A percentile compares a stretch with the other conserved stretches of the same genome.
Evolutionary conservation across 2,888 invertebrate species (phyloP).

Genomic region (Amphipoea oculea): DNA sequence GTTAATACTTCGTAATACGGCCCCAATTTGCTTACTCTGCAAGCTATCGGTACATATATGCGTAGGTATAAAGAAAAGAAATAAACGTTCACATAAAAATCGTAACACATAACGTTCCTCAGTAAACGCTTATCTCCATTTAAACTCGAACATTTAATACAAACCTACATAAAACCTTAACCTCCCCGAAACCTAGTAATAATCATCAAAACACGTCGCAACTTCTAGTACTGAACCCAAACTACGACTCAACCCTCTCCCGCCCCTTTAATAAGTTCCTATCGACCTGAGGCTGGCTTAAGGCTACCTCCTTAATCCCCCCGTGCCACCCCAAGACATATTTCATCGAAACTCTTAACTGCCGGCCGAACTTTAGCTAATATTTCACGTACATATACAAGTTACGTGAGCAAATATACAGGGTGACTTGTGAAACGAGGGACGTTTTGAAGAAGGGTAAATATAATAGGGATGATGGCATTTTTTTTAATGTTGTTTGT

Average conservation of each 20-base stretch:
- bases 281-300: slow-evolving; percentile 82
- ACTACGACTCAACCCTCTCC: slow-evolving; percentile 56
- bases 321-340: slow-evolving; percentile 86
- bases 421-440: slow-evolving; percentile 11
- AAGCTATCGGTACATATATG: no score
- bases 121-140: slow-evolving; percentile 28
- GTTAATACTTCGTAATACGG: no score
- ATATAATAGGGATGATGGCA: background rate
- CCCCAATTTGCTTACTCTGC: no score
- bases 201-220: slow-evolving; percentile 45
- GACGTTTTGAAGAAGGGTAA: background rate
- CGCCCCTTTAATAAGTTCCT: slow-evolving; percentile 83
- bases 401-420: slow-evolving; percentile 73
- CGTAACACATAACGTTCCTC: background rate
- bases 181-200: slow-evolving; percentile 25
- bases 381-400: slow-evolving; percentile 88
- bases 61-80: background rate
- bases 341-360: slow-evolving; percentile 89
- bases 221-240: slow-evolving; percentile 47
- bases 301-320: slow-evolving; percentile 84
- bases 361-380: slow-evolving; percentile 85
- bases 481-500: background rate
- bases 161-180: slow-evolving; percentile 29
- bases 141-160: slow-evolving; percentile 26
- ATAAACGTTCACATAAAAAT: background rate